Percentiles rank a stretch among this genome's conserved stretches.
Evolutionary conservation across 2,113 vertebrate genomes (phyloP).

Genomic region (Heterochromis multidens): DNA sequence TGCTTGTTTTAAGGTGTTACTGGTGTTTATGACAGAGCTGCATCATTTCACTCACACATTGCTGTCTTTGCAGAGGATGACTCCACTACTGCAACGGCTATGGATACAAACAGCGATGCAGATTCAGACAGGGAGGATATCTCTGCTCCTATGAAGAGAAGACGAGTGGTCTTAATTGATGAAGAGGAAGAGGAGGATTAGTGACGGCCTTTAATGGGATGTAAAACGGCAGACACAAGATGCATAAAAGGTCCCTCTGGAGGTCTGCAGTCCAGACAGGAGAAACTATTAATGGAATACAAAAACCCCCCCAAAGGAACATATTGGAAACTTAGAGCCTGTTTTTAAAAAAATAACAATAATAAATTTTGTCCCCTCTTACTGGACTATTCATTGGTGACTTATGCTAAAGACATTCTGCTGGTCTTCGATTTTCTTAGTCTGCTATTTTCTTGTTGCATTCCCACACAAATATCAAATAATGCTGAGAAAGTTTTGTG

Average conservation of each 20-base stretch:
- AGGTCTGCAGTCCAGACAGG: not conserved
- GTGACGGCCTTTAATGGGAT: conserved; percentile 17
- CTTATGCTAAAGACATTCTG: not conserved
- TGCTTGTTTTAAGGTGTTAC: not conserved
- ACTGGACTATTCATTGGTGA: not conserved
- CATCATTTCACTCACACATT: not conserved
- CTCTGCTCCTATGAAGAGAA: conserved; percentile 73
- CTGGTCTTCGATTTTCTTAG: not conserved
- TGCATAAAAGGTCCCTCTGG: not conserved
- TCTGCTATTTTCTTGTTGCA: not conserved
- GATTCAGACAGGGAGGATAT: conserved; percentile 68
- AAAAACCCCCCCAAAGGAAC: not conserved
- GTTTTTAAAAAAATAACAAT: not conserved
- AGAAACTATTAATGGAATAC: conserved; percentile 14
- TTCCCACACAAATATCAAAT: not conserved
- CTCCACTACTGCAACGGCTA: not conserved
- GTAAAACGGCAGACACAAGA: not conserved
- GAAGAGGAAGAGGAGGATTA: conserved; percentile 72
- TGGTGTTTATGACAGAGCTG: not conserved
- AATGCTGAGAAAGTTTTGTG: not conserved
- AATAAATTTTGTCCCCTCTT: not conserved
- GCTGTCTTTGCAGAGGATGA: conserved; percentile 29
- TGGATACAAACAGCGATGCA: conserved; percentile 4
- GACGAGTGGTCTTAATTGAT: conserved; percentile 79
- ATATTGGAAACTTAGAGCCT: not conserved